phyloP scores from a whole-genome alignment of 2,797 vertebrate species.

The Sebastolobus alascanus region DNA sequence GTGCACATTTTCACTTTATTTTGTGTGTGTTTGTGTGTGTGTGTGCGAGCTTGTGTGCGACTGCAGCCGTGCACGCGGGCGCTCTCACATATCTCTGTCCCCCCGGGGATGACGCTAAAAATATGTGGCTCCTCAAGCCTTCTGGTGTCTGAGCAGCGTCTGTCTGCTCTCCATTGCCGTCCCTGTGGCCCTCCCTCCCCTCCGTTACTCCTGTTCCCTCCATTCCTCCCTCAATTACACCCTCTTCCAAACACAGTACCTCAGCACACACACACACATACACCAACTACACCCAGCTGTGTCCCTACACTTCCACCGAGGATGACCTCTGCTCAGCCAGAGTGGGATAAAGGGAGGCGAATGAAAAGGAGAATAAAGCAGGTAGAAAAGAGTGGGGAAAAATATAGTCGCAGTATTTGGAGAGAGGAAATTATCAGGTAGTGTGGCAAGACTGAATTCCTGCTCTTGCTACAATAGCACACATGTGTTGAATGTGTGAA shows the following conservation, averaged over 20 bases:
- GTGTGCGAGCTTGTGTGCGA: conserved; percentile 30
- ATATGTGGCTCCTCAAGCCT: conserved; percentile 90
- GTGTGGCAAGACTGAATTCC: conserved; percentile 1
- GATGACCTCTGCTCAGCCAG: conserved; percentile 86
- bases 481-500: background rate
- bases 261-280: conserved; percentile 38
- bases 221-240: conserved; percentile 87
- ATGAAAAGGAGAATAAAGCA: conserved; percentile 43
- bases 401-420: conserved; percentile 32
- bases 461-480: conserved; percentile 4
- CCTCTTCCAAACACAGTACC: conserved; percentile 76
- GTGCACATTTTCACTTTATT: conserved; percentile 59
- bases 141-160: conserved; percentile 91
- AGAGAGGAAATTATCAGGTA: conserved; percentile 29
- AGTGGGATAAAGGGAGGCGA: conserved; percentile 62
- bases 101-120: conserved; percentile 89
- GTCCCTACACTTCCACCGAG: conserved; percentile 84
- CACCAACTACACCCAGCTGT: conserved; percentile 85
- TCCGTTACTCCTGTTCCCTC: conserved; percentile 78
- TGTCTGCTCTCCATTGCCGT: conserved; percentile 86
- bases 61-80: conserved; percentile 62
- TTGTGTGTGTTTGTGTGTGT: conserved; percentile 23
- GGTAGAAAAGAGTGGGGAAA: conserved; percentile 34
- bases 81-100: conserved; percentile 89
- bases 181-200: conserved; percentile 82